A percentile compares a stretch with the other conserved stretches of the same genome.
Conservation (phyloP, 2,113 vertebrate species). For the Ondatra zibethicus region DNA sequence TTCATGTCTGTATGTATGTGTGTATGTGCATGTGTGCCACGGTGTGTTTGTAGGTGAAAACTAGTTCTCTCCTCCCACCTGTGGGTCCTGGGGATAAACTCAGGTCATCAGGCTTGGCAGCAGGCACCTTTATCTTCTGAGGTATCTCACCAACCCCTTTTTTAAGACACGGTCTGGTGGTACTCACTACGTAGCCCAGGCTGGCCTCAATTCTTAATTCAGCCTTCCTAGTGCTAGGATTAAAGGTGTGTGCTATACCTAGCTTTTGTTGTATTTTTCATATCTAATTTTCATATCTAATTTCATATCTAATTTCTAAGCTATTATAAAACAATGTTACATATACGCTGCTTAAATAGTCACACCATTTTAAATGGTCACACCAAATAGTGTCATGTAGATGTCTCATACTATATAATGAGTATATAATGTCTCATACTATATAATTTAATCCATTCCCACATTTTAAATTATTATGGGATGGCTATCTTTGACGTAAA, state of each 20-base stretch:
- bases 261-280: slow-evolving; percentile 46
- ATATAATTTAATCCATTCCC: background rate
- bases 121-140: background rate
- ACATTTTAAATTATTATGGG: slow-evolving; percentile 10
- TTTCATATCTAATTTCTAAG: background rate
- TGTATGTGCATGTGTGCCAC: background rate
- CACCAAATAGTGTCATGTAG: background rate
- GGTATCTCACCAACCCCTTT: background rate
- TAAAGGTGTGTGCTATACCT: no score
- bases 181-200: background rate
- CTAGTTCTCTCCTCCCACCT: background rate
- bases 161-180: background rate
- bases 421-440: background rate
- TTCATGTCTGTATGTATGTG: background rate
- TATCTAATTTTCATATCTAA: slow-evolving; percentile 32
- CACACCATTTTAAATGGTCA: background rate
- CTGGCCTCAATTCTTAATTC: background rate
- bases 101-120: background rate
- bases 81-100: background rate
- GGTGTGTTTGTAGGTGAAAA: background rate
- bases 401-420: background rate
- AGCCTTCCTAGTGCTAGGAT: background rate
- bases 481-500: slow-evolving; percentile 25
- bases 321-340: slow-evolving; percentile 45
- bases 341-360: slow-evolving; percentile 31